Base-by-base conservation (phyloP, 2,888 invertebrate genomes). In the Trimorus sp. region DNA sequence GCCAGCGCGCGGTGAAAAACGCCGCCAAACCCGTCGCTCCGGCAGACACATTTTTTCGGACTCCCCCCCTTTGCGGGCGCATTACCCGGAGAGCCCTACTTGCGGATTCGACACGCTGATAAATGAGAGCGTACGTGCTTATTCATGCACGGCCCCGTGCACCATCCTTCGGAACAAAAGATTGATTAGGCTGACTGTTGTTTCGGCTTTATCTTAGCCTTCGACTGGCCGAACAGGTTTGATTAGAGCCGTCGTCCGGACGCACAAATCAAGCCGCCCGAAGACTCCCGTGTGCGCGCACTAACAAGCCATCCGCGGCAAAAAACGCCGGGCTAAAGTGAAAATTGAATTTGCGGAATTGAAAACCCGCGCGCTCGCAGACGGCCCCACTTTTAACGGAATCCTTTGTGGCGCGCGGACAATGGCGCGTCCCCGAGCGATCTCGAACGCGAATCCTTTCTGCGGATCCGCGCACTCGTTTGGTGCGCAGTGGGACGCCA, bases 391-490 rank as follows among this genome's bases (percentile, higher is more conserved):
- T 78, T 73, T 76, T 51, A 70, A 80, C 81, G 45, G 65, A 59
- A 63, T 36, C 62, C 74, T 79, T 85, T 84, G 81, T 83, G 73
- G 75, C 51, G 54, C 53, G 36, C 78, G 82, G 79, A 88, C 89
- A 89, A 89, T 89, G 78, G 84, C 45, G 77, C 79, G 85, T 79
- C 12, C 12, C 45, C 12, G 45, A 45, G 12, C 9, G 45, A 45
- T 88, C 86, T 87, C 71, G 85, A 86, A 85, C 86, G 85, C 85
- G 89, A 90, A 89, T 88, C 89, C 88, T 89, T 89, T 89, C 87
- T 88, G 84, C 86, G 86, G 88, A 88, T 86, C 87, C 83, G 68
- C 84, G 83, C 81, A 86, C 85, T 86, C 86, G 87, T 88, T 89
- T 88, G 83, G 84, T 83, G 81, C 89, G 14, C 90, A 89, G 89